These are phyloP conservation scores for Incurvaria masculella DNA, from an alignment of 2,888 invertebrate species.

Conservation along the genomic window DNA sequence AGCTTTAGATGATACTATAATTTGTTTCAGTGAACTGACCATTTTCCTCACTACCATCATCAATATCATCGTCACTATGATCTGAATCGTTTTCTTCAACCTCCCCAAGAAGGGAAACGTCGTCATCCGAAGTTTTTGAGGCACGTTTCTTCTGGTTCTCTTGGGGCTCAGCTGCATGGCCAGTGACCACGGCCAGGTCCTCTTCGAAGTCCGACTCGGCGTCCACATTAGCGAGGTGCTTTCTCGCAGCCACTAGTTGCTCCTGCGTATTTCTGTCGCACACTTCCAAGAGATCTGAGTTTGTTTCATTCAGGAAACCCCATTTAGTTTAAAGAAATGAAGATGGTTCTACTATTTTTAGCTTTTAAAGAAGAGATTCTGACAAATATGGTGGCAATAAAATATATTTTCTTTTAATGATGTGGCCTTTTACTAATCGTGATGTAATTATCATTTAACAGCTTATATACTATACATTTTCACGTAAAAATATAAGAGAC, in stretches of 20 bases:
- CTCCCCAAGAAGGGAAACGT: constrained; percentile 4
- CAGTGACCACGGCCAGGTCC: constrained; percentile 57
- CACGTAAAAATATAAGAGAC: too few relatives aligned
- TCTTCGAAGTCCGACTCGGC: constrained; percentile 62
- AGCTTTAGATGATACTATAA: too few relatives aligned
- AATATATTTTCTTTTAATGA: too few relatives aligned
- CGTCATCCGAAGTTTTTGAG: background rate
- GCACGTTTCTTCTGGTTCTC: constrained; percentile 19
- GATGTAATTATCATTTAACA: too few relatives aligned
- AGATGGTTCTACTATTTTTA: too few relatives aligned
- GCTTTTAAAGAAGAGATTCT: too few relatives aligned
- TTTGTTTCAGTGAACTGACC: too few relatives aligned
- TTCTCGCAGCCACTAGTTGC: constrained; percentile 58
- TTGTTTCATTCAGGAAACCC: constrained; percentile 14
- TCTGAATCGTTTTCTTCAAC: constrained; percentile 27
- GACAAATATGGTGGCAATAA: too few relatives aligned
- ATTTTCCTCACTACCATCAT: constrained; percentile 14
- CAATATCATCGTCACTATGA: constrained; percentile 35
- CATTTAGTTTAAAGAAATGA: too few relatives aligned
- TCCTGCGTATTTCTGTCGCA: constrained; percentile 67
- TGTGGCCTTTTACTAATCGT: too few relatives aligned
- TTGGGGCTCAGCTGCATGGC: constrained; percentile 29
- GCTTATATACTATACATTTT: too few relatives aligned
- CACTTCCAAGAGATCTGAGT: constrained; percentile 67
- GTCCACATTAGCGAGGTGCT: constrained; percentile 58